Evolutionary conservation across 1,140 invertebrate genomes (phyloP).

Genomic region (Platyura marginata): DNA sequence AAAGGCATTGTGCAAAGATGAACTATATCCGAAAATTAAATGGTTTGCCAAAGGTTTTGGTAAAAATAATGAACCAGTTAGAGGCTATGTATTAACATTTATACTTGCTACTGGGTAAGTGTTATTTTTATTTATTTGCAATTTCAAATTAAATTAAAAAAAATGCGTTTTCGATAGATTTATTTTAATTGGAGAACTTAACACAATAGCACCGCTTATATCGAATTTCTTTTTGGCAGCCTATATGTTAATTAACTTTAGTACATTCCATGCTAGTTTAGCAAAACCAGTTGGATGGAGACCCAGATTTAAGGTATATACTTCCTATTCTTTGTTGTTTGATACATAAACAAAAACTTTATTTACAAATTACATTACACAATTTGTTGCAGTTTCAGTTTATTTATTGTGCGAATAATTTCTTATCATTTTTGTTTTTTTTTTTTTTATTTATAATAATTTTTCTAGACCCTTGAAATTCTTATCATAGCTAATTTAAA

Average conservation of each 20-base stretch:
- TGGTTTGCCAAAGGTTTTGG: slow-evolving; percentile 89
- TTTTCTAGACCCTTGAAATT: too few relatives aligned
- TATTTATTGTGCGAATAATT: too few relatives aligned
- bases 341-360: too few relatives aligned
- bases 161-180: slow-evolving; percentile 9
- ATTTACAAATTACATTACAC: too few relatives aligned
- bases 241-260: slow-evolving; percentile 93
- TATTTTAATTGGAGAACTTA: slow-evolving; percentile 56
- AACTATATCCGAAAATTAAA: slow-evolving; percentile 80
- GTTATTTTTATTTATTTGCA: too few relatives aligned
- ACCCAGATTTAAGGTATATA: slow-evolving; percentile 60
- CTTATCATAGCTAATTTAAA: too few relatives aligned
- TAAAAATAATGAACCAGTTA: slow-evolving; percentile 75
- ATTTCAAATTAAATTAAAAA: background rate
- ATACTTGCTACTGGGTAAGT: slow-evolving; percentile 75
- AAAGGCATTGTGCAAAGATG: slow-evolving; percentile 83
- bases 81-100: slow-evolving; percentile 84
- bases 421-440: too few relatives aligned
- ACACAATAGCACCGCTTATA: slow-evolving; percentile 88
- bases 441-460: too few relatives aligned
- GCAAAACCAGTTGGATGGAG: slow-evolving; percentile 75
- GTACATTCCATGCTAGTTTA: slow-evolving; percentile 84
- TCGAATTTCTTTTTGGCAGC: slow-evolving; percentile 97
- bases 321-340: too few relatives aligned
- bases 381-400: too few relatives aligned